Percentiles rank a stretch among this genome's conserved stretches.
Evolutionary conservation across 1,140 invertebrate genomes (phyloP).

Genomic region (Scaptodrosophila lebanonensis): DNA sequence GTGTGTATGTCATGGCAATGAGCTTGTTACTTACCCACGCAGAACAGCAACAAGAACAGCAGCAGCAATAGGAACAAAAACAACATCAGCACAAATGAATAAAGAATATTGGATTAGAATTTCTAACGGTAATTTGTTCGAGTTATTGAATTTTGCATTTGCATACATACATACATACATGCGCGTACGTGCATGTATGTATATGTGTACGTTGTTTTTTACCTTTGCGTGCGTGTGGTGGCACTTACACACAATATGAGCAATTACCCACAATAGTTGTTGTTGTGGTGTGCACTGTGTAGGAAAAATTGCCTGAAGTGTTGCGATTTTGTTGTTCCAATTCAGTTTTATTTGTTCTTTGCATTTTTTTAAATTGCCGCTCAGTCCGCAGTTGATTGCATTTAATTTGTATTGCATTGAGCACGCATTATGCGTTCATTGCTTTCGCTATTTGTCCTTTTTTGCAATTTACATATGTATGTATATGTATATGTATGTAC

Average conservation of each 20-base stretch:
- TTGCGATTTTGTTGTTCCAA: no score
- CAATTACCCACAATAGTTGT: constrained; percentile 3
- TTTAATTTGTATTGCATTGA: no score
- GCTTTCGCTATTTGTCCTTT: no score
- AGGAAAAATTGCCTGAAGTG: constrained; percentile 20
- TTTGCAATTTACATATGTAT: neutral
- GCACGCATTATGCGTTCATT: no score
- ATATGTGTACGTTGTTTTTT: constrained; percentile 4
- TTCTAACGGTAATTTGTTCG: constrained; percentile 37
- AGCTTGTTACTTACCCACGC: constrained; percentile 29
- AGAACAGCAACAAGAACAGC: neutral
- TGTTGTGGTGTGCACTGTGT: constrained; percentile 5
- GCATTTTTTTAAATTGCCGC: no score
- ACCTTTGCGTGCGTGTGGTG: constrained; percentile 14
- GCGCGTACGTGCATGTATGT: neutral
- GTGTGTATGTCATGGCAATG: constrained; percentile 18
- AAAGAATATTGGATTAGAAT: constrained; percentile 43
- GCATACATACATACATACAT: neutral
- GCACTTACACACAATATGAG: neutral
- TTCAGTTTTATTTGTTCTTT: no score
- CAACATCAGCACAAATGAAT: constrained; percentile 8
- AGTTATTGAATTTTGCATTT: no score
- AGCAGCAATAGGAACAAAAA: neutral
- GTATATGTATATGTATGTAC: constrained; percentile 2
- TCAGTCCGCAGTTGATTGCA: no score